These are phyloP conservation scores for Hirtodrosophila cameraria DNA, from an alignment of 2,888 invertebrate genomes.

Conservation along the genomic window DNA sequence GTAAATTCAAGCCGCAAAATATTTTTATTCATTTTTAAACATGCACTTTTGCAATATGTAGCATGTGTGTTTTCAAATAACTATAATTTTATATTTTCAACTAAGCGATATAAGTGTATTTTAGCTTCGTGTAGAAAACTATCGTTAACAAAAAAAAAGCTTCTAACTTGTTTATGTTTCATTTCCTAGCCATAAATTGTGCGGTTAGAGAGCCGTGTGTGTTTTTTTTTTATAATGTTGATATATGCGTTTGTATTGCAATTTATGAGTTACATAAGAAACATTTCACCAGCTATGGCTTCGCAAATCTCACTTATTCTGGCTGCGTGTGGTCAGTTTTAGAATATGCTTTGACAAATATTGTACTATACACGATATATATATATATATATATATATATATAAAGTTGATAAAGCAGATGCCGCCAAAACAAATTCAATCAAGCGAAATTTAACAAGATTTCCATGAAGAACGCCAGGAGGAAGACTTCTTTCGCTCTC, in stretches of 20 bases:
- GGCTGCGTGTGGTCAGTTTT: slow-evolving; percentile 59
- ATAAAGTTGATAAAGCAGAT: slow-evolving; percentile 8
- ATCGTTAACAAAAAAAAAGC: neutral
- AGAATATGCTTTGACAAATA: slow-evolving; percentile 37
- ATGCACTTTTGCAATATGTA: too few species aligned
- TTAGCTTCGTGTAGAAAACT: slow-evolving; percentile 18
- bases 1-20: too few species aligned
- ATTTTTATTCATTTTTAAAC: too few species aligned
- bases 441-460: slow-evolving; percentile 74
- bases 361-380: slow-evolving; percentile 6
- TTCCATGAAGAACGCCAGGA: slow-evolving; percentile 57
- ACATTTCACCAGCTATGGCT: slow-evolving; percentile 45
- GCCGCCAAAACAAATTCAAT: slow-evolving; percentile 66
- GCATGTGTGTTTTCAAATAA: too few species aligned
- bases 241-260: slow-evolving; percentile 53
- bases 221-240: slow-evolving; percentile 62
- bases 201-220: slow-evolving; percentile 41
- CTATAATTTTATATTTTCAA: too few species aligned
- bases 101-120: slow-evolving; percentile 26
- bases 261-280: slow-evolving; percentile 54
- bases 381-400: neutral
- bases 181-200: slow-evolving; percentile 71
- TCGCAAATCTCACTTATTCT: slow-evolving; percentile 2
- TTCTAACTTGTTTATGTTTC: slow-evolving; percentile 58
- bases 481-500: slow-evolving; percentile 16